phyloP scores from a whole-genome alignment of 2,888 invertebrate species.

The Smittia aterrima region DNA sequence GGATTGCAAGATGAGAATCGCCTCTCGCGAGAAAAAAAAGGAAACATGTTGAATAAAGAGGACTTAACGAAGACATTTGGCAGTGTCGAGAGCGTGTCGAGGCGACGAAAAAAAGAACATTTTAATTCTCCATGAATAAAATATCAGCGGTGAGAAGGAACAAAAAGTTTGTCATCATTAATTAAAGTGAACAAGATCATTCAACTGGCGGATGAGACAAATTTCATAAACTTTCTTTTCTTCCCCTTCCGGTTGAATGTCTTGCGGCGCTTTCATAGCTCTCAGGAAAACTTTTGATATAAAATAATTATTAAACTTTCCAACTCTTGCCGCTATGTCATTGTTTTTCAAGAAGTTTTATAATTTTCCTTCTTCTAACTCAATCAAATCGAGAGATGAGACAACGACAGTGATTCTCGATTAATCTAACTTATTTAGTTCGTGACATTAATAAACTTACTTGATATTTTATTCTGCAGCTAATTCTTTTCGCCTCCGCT shows the following conservation, averaged over 20 bases:
- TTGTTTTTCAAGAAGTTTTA: background rate
- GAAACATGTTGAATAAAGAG: background rate
- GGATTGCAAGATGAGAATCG: slow-evolving; percentile 2
- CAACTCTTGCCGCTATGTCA: background rate
- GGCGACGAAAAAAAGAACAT: slow-evolving; percentile 10
- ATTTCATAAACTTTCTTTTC: slow-evolving; percentile 9
- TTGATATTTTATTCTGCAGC: slow-evolving; percentile 1
- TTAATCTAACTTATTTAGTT: too few relatives aligned
- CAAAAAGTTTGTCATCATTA: slow-evolving; percentile 11
- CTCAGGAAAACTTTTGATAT: background rate
- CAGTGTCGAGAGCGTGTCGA: background rate
- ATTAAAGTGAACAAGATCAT: slow-evolving; percentile 13
- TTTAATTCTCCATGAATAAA: slow-evolving; percentile 31
- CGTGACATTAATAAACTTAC: slow-evolving; percentile 20
- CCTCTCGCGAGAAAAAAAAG: background rate
- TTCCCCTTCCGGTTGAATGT: background rate
- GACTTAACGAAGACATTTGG: background rate
- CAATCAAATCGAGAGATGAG: background rate
- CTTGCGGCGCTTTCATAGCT: background rate
- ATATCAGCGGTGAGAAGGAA: background rate
- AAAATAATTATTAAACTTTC: slow-evolving; percentile 1
- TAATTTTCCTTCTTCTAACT: too few relatives aligned
- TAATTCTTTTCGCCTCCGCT: background rate
- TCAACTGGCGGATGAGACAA: slow-evolving; percentile 1
- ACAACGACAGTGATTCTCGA: too few relatives aligned